Conservation (phyloP, 2,888 invertebrate species). For the Melangyna quadrimaculata region DNA sequence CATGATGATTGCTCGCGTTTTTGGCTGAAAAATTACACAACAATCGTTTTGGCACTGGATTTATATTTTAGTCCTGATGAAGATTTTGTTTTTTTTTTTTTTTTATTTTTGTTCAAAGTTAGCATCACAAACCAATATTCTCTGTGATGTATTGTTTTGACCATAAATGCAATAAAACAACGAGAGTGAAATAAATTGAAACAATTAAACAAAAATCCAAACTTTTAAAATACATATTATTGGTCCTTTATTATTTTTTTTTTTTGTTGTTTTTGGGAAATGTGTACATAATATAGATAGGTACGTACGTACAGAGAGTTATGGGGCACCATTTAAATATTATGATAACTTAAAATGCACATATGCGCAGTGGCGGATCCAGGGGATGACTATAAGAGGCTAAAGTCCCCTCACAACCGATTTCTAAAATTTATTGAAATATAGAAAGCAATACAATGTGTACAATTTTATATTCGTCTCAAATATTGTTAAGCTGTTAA, state of each 20-base stretch:
- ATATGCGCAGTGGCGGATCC: no score
- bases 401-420: no score
- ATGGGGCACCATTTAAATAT: not conserved
- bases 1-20: slow-evolving; percentile 6
- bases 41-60: slow-evolving; percentile 52
- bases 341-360: no score
- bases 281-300: no score
- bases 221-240: not conserved
- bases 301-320: no score
- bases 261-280: no score
- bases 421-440: no score
- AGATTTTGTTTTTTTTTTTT: no score
- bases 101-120: slow-evolving; percentile 3
- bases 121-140: slow-evolving; percentile 43
- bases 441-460: no score
- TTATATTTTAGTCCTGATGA: slow-evolving; percentile 1
- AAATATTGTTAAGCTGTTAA: no score
- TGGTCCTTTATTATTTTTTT: not conserved
- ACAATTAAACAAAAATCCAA: slow-evolving; percentile 21
- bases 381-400: no score
- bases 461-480: no score
- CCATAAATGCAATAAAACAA: slow-evolving; percentile 3
- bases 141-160: slow-evolving; percentile 56
- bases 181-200: slow-evolving; percentile 41
- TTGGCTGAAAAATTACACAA: slow-evolving; percentile 50